Evolutionary conservation across 2,888 invertebrate genomes (phyloP), one percentile per base, ranked within the genome.

Genomic region (Xestoiulus laeticollis): DNA sequence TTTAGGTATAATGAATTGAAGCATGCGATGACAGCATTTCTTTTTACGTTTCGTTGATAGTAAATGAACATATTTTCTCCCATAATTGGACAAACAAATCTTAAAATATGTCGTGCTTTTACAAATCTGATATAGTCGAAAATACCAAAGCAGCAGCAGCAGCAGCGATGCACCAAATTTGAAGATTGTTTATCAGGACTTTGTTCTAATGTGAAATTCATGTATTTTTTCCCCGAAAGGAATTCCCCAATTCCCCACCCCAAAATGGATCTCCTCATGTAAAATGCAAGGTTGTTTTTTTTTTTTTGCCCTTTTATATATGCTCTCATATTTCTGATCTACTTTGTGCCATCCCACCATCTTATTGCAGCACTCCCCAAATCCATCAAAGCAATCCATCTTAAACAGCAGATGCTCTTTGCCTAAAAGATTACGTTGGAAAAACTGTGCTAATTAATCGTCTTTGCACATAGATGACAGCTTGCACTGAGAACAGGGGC

Each of bases 361-460:
- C 85, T 38, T 44, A 85, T 85, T 85, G 43, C 85, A 85, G 22
- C 85, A 85, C 85, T 85, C 44, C 44, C 44, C 78, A 78, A 78
- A 85, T 85, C 85, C 38, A 85, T 85, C 85, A 85, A 38, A 85
- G 78, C 44, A 85, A 85, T 85, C 85, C 85, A 85, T 44, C 85
- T 85, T 85, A n/a, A 85, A 32, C 85, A 85, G 44, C 85, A 85
- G 85, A 85, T 85, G 85, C 85, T 85, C 85, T 85, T 85, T 85
- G 85, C 43, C 85, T 85, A 85, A 85, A 85, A 85, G 85, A 85
- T 85, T 85, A 85, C 85, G 22, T 5, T 78, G 78, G 78, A 78
- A 85, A 85, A 85, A 85, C 43, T 38, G 38, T n/a, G 85, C 85
- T 85, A 85, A 85, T 85, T 85, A 85, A 85, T 85, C 85, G 85